Evolutionary conservation across 1,140 invertebrate genomes (phyloP).

Genomic region (Bradynema listronoti): DNA sequence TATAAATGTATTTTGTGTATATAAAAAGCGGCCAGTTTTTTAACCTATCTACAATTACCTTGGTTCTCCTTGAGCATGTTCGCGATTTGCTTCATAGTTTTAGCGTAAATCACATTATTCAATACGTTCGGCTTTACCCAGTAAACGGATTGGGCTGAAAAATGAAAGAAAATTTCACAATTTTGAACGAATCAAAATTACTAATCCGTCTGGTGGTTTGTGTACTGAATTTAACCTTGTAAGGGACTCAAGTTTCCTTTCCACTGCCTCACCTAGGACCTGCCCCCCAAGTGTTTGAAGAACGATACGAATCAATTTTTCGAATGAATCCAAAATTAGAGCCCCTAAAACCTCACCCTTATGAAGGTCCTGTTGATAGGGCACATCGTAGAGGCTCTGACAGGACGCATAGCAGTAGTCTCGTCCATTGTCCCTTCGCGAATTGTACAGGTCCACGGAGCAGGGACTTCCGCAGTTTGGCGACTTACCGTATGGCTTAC

Average conservation of each 20-base stretch:
- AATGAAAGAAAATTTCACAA: too few species aligned
- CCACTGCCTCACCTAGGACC: too few species aligned
- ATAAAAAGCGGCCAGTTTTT: background rate
- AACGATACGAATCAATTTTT: too few species aligned
- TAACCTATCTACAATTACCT: background rate
- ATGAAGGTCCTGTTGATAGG: slow-evolving; percentile 37
- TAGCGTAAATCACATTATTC: slow-evolving; percentile 15
- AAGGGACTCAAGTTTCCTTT: too few species aligned
- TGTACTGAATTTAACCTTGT: too few species aligned
- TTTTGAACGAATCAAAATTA: slow-evolving; percentile 12
- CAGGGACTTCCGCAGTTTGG: slow-evolving; percentile 28
- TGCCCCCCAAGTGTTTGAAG: too few species aligned
- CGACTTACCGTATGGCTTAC: slow-evolving; percentile 33
- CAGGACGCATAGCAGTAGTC: slow-evolving; percentile 28
- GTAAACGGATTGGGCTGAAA: slow-evolving; percentile 34
- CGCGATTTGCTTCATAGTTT: slow-evolving; percentile 13
- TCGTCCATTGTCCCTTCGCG: slow-evolving; percentile 4
- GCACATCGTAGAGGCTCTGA: slow-evolving; percentile 24
- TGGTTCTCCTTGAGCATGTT: slow-evolving; percentile 9
- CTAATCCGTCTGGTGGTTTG: slow-evolving; percentile 1
- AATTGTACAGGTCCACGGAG: slow-evolving; percentile 26
- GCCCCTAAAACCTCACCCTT: background rate
- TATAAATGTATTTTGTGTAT: slow-evolving; percentile 9
- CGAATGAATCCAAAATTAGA: too few species aligned
- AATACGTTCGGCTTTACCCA: slow-evolving; percentile 26